These are phyloP conservation scores for Micronycteris hirsuta DNA, from an alignment of 2,113 vertebrate species.

Conservation along the genomic window DNA sequence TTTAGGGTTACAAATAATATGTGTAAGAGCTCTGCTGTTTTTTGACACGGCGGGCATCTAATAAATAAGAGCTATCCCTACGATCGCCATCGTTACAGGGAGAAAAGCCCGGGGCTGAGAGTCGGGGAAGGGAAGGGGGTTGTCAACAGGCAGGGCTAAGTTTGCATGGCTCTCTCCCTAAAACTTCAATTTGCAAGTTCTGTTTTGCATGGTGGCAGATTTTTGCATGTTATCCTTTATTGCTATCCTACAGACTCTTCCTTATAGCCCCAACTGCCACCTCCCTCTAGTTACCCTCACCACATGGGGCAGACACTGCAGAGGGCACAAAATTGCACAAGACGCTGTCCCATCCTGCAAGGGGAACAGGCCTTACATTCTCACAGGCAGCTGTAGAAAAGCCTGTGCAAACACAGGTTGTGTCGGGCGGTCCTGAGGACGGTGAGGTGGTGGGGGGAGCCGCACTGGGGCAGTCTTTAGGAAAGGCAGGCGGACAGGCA, in stretches of 20 bases:
- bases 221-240: conserved; percentile 24
- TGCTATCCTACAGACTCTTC: not conserved
- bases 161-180: conserved; percentile 46
- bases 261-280: not conserved
- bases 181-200: conserved; percentile 50
- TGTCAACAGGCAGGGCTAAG: not conserved
- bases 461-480: not conserved
- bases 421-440: not conserved
- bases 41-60: not conserved
- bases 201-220: conserved; percentile 42
- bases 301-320: not conserved
- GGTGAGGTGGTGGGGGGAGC: not conserved
- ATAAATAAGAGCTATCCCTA: not conserved
- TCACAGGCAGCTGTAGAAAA: not conserved
- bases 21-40: not conserved
- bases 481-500: not conserved
- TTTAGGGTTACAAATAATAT: not conserved
- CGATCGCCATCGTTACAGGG: not conserved
- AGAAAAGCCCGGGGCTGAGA: not conserved
- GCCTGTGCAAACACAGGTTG: not conserved
- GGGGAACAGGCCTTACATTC: not conserved
- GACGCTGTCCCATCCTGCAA: not conserved
- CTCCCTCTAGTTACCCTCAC: not conserved
- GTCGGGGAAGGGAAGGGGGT: not conserved
- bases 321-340: not conserved